phyloP scores from a whole-genome alignment of 2,888 invertebrate species.

The Rhopalosiphum nymphaeae region DNA sequence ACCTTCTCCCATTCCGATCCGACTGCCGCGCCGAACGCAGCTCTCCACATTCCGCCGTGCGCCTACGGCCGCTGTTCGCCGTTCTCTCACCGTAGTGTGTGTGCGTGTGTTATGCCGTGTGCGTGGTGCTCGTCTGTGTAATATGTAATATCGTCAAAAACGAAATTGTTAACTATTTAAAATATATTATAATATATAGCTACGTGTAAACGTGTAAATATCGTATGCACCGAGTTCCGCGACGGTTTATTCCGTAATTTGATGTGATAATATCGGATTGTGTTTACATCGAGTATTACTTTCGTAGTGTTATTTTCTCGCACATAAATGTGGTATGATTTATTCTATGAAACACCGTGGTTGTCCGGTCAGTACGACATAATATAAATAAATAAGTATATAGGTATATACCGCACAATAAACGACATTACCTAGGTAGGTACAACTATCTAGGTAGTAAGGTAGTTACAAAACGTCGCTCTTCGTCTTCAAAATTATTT shows the following conservation, averaged over 20 bases:
- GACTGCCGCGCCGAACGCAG: constrained; percentile 17
- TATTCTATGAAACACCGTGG: neutral
- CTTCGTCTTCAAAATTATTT: neutral
- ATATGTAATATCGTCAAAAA: neutral
- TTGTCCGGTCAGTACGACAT: neutral
- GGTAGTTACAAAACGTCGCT: neutral
- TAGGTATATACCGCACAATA: neutral
- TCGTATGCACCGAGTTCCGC: neutral
- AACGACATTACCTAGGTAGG: neutral
- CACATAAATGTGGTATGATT: neutral
- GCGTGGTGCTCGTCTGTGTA: neutral
- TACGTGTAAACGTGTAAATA: no score
- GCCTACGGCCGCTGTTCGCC: constrained; percentile 33
- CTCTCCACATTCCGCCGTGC: constrained; percentile 50
- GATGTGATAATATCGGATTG: neutral
- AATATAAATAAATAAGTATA: neutral
- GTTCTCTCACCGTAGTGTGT: neutral
- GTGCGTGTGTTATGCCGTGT: neutral
- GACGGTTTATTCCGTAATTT: neutral
- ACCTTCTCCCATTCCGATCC: constrained; percentile 37
- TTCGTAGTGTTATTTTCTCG: neutral
- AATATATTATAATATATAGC: neutral
- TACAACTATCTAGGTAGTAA: neutral
- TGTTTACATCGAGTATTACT: neutral
- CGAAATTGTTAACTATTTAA: neutral